Percentiles rank a stretch among this genome's conserved stretches.
Evolutionary conservation across 2,888 invertebrate species (phyloP).

Genomic region (Teleiodes luculella): DNA sequence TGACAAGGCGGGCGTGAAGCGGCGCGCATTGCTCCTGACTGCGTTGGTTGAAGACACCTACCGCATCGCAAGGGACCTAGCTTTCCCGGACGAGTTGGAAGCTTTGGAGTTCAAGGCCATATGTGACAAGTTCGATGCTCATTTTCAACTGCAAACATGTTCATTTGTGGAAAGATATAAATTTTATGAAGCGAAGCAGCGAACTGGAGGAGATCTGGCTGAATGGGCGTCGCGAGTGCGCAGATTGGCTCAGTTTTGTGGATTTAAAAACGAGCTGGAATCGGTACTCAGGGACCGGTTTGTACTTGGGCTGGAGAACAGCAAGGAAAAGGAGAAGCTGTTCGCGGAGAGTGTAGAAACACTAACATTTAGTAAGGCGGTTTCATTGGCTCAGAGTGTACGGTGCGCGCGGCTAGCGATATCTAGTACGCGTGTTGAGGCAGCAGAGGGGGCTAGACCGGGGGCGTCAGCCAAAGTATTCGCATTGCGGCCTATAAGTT

Average conservation of each 20-base stretch:
- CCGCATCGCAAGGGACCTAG: slow-evolving; percentile 23
- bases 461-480: background rate
- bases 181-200: slow-evolving; percentile 19
- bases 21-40: slow-evolving; percentile 22
- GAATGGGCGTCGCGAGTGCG: slow-evolving; percentile 21
- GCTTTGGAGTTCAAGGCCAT: slow-evolving; percentile 3
- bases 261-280: slow-evolving; percentile 16
- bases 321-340: slow-evolving; percentile 20
- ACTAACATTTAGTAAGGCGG: slow-evolving; percentile 20
- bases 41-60: slow-evolving; percentile 26
- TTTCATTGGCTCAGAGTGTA: slow-evolving; percentile 18
- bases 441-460: background rate
- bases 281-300: slow-evolving; percentile 21
- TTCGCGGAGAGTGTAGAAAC: slow-evolving; percentile 21
- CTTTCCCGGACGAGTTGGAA: slow-evolving; percentile 15
- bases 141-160: slow-evolving; percentile 16
- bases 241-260: slow-evolving; percentile 14
- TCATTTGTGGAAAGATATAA: slow-evolving; percentile 16
- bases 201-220: slow-evolving; percentile 12
- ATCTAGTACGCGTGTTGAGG: background rate
- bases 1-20: slow-evolving; percentile 22
- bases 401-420: background rate
- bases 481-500: background rate
- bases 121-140: background rate
- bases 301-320: slow-evolving; percentile 19